Conservation (phyloP, 2,797 vertebrate species). For the Etheostoma nigrum region DNA sequence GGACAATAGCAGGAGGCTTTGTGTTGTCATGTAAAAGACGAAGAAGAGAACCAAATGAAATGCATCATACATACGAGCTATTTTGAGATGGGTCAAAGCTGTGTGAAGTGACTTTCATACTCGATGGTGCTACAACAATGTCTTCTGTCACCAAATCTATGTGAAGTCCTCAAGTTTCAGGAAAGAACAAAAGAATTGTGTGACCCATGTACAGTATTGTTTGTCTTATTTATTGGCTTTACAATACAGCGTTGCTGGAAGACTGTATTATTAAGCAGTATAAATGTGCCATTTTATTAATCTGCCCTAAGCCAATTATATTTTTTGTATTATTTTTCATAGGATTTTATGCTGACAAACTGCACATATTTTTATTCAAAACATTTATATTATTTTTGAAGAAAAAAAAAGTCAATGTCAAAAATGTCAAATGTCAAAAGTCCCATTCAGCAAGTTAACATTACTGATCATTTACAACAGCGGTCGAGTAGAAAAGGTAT, state of each 20-base stretch:
- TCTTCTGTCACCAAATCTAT: conserved; percentile 60
- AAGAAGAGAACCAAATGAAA: conserved; percentile 13
- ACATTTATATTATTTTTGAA: conserved; percentile 41
- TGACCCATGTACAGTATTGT: conserved; percentile 76
- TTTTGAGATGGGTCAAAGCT: conserved; percentile 38
- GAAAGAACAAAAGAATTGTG: conserved; percentile 63
- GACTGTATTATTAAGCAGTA: conserved; percentile 77
- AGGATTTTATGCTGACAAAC: conserved; percentile 63
- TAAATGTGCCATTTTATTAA: conserved; percentile 69
- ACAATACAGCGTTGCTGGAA: conserved; percentile 74
- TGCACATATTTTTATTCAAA: conserved; percentile 63
- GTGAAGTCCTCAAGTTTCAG: conserved; percentile 65
- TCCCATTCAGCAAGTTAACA: conserved; percentile 3
- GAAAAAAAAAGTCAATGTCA: conserved; percentile 1
- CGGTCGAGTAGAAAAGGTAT: conserved; percentile 9
- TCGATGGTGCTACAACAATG: conserved; percentile 69
- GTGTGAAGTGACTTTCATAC: conserved; percentile 46
- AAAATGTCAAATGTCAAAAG: conserved; percentile 14
- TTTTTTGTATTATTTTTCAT: conserved; percentile 66
- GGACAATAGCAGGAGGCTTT: conserved; percentile 38
- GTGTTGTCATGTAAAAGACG: conserved; percentile 34
- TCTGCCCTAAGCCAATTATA: conserved; percentile 46
- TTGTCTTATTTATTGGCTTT: conserved; percentile 86
- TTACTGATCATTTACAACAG: conserved; percentile 5
- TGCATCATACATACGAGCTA: conserved; percentile 14